Evolutionary conservation across 2,113 vertebrate genomes (phyloP).

Genomic region (Sapajus apella): DNA sequence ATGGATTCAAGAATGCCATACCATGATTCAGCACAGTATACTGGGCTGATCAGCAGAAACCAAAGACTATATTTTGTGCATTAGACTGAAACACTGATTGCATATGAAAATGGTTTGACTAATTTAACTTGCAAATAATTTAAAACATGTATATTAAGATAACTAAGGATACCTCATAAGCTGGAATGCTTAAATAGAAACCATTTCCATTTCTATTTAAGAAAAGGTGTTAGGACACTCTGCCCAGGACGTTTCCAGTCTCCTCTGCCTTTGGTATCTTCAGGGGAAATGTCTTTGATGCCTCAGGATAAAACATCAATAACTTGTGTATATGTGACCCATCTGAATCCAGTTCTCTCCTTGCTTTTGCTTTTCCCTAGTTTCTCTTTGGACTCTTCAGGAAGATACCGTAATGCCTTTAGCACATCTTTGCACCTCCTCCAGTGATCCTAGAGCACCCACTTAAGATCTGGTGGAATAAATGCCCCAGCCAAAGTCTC

Average conservation of each 20-base stretch:
- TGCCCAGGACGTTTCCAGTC: neutral
- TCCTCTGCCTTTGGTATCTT: neutral
- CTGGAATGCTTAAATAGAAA: neutral
- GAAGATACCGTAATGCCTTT: neutral
- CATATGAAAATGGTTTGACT: neutral
- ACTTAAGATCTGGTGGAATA: neutral
- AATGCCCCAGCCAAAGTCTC: neutral
- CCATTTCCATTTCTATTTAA: neutral
- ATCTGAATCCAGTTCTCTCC: neutral
- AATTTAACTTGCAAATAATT: constrained; percentile 7
- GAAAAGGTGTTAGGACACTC: neutral
- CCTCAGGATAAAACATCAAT: neutral
- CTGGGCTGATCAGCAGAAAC: neutral
- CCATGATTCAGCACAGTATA: neutral
- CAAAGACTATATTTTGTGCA: neutral
- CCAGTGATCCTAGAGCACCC: neutral
- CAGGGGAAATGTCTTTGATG: too few relatives aligned
- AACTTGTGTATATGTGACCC: neutral
- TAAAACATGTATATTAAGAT: constrained; percentile 3
- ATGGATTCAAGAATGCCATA: neutral
- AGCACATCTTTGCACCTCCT: neutral
- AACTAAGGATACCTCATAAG: neutral
- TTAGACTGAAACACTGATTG: neutral
- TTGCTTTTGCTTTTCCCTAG: neutral
- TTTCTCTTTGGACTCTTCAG: neutral